phyloP scores from a whole-genome alignment of 2,113 vertebrate genomes.

The Cichladusa arquata region DNA sequence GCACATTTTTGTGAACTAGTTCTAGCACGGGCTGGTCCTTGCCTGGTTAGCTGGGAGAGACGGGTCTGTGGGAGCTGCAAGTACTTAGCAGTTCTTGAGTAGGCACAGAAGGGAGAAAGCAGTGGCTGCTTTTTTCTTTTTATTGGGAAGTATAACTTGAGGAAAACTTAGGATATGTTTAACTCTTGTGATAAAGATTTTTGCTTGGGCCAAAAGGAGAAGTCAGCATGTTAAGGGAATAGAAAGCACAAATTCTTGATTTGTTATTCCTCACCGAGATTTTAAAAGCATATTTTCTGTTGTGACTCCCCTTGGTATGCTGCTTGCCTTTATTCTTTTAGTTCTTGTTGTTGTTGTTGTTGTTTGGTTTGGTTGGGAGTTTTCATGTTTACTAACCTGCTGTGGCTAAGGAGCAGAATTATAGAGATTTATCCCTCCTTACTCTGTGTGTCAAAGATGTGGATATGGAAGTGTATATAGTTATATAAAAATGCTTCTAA shows the following conservation, averaged over 20 bases:
- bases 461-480: neutral
- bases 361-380: neutral
- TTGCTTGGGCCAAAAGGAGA: neutral
- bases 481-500: neutral
- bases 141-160: neutral
- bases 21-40: neutral
- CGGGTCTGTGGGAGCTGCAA: neutral
- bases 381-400: neutral
- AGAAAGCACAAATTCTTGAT: neutral
- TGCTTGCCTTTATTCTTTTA: neutral
- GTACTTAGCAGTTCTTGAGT: neutral
- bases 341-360: neutral
- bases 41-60: neutral
- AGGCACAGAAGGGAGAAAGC: neutral
- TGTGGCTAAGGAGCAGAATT: neutral
- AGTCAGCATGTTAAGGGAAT: neutral
- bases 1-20: fast-evolving
- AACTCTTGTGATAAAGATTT: neutral
- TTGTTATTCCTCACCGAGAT: neutral
- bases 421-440: neutral
- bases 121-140: too few species aligned
- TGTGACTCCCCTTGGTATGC: neutral
- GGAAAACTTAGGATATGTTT: neutral
- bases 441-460: neutral
- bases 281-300: neutral